A percentile compares a stretch with the other conserved stretches of the same genome.
Conservation (phyloP, 2,113 vertebrate genomes). For the Enhydra lutris region DNA sequence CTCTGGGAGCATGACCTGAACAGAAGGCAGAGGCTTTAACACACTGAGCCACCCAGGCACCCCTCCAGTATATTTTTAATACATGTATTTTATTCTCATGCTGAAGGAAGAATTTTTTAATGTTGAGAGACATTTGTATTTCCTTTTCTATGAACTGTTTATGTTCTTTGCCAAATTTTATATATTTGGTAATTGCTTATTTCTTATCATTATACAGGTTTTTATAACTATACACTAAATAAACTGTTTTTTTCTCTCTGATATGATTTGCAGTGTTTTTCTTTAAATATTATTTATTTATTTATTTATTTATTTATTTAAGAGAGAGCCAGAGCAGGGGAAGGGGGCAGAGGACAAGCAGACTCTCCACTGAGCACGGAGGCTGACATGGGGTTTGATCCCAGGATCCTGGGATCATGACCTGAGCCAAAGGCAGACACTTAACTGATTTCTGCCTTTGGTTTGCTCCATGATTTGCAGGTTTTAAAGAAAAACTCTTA, state of each 20-base stretch:
- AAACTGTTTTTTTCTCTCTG: not conserved
- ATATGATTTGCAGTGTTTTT: not conserved
- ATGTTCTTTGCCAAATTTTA: not conserved
- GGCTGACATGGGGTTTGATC: not conserved
- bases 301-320: not conserved
- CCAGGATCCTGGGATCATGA: not conserved
- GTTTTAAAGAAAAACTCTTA: not conserved
- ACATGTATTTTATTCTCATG: not conserved
- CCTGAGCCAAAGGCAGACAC: not conserved
- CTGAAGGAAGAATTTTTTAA: not conserved
- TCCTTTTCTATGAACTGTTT: not conserved
- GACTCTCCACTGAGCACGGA: not conserved
- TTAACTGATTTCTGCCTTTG: not conserved
- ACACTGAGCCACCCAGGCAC: no score
- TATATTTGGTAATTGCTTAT: not conserved
- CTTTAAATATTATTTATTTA: not conserved
- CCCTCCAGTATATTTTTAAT: not conserved
- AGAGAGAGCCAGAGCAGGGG: not conserved
- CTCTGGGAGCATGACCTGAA: no score
- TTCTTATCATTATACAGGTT: not conserved
- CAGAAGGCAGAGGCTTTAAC: no score
- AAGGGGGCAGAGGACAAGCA: not conserved
- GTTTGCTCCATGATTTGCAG: not conserved
- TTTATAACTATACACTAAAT: not conserved
- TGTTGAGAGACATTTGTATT: not conserved